Base-by-base conservation (phyloP, 2,888 invertebrate genomes). In the Protonemura montana region DNA sequence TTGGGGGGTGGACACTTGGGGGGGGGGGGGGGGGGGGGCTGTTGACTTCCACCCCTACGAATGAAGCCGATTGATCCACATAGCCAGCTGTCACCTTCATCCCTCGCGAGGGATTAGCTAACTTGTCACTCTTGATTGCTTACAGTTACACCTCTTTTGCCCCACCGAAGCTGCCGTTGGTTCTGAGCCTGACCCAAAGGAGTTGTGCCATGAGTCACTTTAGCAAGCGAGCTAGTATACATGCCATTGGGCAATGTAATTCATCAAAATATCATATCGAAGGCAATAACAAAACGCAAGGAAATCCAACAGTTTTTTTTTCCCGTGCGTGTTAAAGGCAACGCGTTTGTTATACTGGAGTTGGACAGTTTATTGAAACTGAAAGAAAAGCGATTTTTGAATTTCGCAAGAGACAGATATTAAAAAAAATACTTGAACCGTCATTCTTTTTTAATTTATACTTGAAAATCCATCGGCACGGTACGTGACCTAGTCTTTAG, bases 111-210 rank as follows among this genome's bases (percentile, higher is more conserved):
- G 59, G 84, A 84, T 84, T 59, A 83, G 76, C 84, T 84, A 84
- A 84, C 83, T 59, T 83, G 83, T 83, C 83, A 83, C 83, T 35
- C 42, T 41, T 83, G 83, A 83, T 83, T 42, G 83, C 83, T 42
- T 83, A 27, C 83, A 83, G 83, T 83, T 83, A 41, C 83, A 83
- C 82, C 82, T 83, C 83, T 25, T 82, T 30, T 78, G 6, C 59
- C 35, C 35, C 21, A 21, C 59, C 21, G 59, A 10, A 16, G 3
- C 59, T 59, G 59, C 59, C 21, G 59, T 21, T 59, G 59, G 1
- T 59, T 10, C 59, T 59, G 3, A 59, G 59, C 21, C 21, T 59
- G 59, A 10, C 59, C 13, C 21, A 21, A 21, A 59, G 59, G 59
- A 59, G 21, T 59, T 59, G 35, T 35, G 35, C 21, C 21, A 21